Conservation (phyloP, 2,113 vertebrate species). For the Erinaceus europaeus region DNA sequence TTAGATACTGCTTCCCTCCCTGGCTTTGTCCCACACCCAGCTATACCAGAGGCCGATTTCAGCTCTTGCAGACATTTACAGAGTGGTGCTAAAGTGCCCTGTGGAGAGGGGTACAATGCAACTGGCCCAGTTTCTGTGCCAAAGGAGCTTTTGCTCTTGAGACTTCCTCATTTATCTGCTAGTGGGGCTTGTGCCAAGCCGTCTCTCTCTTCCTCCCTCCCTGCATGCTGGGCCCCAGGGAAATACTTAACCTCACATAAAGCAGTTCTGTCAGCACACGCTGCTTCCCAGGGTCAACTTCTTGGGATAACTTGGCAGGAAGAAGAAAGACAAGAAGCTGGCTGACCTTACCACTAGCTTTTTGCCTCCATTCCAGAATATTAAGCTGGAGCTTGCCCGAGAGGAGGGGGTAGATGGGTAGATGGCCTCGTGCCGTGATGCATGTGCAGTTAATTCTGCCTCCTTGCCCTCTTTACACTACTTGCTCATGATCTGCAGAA, state of each 20-base stretch:
- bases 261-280: background rate
- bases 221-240: background rate
- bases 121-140: conserved; percentile 22
- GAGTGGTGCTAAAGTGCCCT: background rate
- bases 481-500: background rate
- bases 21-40: too few relatives aligned
- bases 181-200: background rate
- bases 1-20: too few relatives aligned
- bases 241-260: background rate
- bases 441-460: background rate
- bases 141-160: background rate
- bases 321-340: conserved; percentile 27
- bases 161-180: conserved; percentile 28
- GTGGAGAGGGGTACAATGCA: background rate
- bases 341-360: background rate
- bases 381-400: background rate
- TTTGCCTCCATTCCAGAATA: background rate
- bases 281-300: background rate
- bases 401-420: background rate
- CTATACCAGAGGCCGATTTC: too few relatives aligned
- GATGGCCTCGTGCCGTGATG: too few relatives aligned
- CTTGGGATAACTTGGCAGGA: conserved; percentile 44
- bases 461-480: background rate
- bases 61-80: background rate
- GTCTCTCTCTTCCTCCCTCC: background rate